Percentiles rank a stretch among this genome's conserved stretches.
phyloP scores from a whole-genome alignment of 2,113 vertebrate genomes.

The Reinhardtius hippoglossoides region DNA sequence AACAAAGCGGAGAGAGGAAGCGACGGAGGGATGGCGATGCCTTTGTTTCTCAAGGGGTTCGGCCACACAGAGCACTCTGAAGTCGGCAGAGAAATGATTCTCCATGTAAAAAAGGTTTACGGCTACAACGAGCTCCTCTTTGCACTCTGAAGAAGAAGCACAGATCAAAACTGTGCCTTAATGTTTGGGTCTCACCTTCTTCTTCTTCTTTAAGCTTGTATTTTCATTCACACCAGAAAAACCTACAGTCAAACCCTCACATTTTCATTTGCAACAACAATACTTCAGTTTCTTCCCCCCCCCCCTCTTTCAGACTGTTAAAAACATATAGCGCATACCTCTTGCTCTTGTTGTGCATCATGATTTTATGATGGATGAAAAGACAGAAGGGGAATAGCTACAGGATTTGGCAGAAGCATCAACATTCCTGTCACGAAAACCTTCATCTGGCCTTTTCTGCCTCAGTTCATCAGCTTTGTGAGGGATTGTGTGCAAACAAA shows the following conservation, averaged over 20 bases:
- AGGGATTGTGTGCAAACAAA: constrained; percentile 19
- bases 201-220: neutral
- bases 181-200: constrained; percentile 5
- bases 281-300: constrained; percentile 26
- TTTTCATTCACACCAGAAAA: constrained; percentile 1
- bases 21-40: constrained; percentile 48
- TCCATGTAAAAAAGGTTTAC: constrained; percentile 34
- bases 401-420: constrained; percentile 62
- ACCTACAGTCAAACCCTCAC: neutral
- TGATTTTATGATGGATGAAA: constrained; percentile 66
- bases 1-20: constrained; percentile 36
- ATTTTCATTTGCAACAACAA: constrained; percentile 26
- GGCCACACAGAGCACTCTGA: constrained; percentile 28
- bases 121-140: constrained; percentile 15
- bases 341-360: constrained; percentile 48
- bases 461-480: constrained; percentile 45
- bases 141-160: neutral
- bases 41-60: constrained; percentile 46
- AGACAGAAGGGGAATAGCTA: constrained; percentile 45
- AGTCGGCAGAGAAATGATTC: constrained; percentile 37
- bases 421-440: constrained; percentile 66
- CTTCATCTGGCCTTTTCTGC: constrained; percentile 36
- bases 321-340: constrained; percentile 42
- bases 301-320: neutral
- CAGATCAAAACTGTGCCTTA: neutral